Base-by-base conservation (phyloP, 2,888 invertebrate species). In the Agrotis segetum region DNA sequence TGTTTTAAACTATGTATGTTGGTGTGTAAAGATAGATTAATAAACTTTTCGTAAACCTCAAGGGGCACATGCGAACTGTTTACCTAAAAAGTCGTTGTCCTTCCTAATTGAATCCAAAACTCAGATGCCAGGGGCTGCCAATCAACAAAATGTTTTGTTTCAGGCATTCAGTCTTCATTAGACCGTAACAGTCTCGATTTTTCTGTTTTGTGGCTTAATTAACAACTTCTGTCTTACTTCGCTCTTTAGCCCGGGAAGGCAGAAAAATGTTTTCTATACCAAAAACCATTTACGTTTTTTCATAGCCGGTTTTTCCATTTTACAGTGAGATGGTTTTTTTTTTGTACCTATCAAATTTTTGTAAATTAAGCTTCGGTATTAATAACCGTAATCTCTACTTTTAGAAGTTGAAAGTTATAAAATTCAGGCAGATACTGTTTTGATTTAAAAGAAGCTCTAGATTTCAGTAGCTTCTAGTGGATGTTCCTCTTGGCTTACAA, bases 161-260 rank as follows among this genome's bases (percentile, higher is more conserved):
- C 59, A 65, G 67, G 46, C 68, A 74, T 68, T 77, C 61, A 65
- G 76, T 58, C 76, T 81, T 77, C 81, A 81, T 77, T 81, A 77
- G 69, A 65, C 56, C 62, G 69, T 75, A 75, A 62, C 69, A 40
- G 68, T 66, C 58, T 75, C 49, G 64, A 76, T 81, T 81, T 76
- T 69, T 69, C 53, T 75, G 46, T 77, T 80, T 75, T 62, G 68
- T 65, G 61, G 56, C 68, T 68, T 81, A 75, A 81, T 77, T 75
- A 81, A 68, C 81, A 75, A 75, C 61, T 65, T 68, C 34, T 58
- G 56, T n/a, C 49, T 74, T n/a, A 50, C 49, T 53, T 16, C 13
- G 46, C 34, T 75, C 17, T 75, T 53, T 68, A 46, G n/a, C 19
- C 29, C n/a, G 16, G 16, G 55, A 19, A 19, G 21, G 19, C 49